phyloP scores from a whole-genome alignment of 2,888 invertebrate species.

The Drosophila silvestris region DNA sequence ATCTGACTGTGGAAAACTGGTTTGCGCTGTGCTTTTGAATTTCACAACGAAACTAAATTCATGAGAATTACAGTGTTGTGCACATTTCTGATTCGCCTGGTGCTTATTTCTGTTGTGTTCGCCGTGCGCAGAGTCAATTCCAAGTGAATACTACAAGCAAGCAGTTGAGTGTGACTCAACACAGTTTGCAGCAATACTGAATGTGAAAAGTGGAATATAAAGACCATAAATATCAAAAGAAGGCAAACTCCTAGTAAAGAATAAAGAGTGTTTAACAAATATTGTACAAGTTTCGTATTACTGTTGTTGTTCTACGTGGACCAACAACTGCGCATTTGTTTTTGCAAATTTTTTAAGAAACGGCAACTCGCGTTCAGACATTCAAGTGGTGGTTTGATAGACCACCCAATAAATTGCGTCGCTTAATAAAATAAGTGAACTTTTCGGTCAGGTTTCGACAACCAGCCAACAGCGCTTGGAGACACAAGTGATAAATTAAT shows the following conservation, averaged over 20 bases:
- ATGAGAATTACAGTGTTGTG: constrained; percentile 33
- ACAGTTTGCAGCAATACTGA: constrained; percentile 24
- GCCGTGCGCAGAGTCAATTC: constrained; percentile 43
- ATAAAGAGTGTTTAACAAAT: constrained; percentile 24
- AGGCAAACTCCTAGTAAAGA: constrained; percentile 40
- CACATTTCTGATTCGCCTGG: constrained; percentile 33
- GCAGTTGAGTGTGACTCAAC: constrained; percentile 62
- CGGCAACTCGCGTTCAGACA: constrained; percentile 53
- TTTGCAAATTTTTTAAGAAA: constrained; percentile 34
- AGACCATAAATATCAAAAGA: constrained; percentile 19
- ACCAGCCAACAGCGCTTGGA: constrained; percentile 62
- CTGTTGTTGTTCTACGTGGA: constrained; percentile 57
- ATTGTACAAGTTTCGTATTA: background rate
- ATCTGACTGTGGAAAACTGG: constrained; percentile 68
- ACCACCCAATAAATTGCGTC: constrained; percentile 66
- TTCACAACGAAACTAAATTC: constrained; percentile 83
- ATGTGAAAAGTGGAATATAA: constrained; percentile 51
- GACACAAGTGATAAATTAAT: constrained; percentile 51
- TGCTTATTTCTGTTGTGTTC: constrained; percentile 1
- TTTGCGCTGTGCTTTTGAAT: constrained; percentile 75
- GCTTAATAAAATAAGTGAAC: constrained; percentile 43
- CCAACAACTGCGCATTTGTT: constrained; percentile 58
- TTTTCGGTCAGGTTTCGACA: constrained; percentile 55
- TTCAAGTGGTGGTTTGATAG: constrained; percentile 65
- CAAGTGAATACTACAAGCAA: constrained; percentile 58